phyloP scores from a whole-genome alignment of 2,113 vertebrate genomes.

The Holacanthus passer region DNA sequence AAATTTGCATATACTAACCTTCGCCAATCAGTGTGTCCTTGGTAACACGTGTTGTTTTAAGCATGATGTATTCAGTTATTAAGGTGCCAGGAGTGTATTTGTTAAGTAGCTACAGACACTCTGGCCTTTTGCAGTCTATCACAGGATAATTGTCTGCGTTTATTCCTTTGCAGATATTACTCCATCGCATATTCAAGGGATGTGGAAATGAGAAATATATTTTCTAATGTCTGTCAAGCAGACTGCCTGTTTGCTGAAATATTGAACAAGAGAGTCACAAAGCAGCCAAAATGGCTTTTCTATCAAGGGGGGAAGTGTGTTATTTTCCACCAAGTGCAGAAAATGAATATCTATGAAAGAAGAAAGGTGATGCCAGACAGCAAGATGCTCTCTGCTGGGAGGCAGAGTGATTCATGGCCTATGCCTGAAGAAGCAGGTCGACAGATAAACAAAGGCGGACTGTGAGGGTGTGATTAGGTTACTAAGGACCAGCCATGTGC shows the following conservation, averaged over 20 bases:
- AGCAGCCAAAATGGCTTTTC: constrained; percentile 46
- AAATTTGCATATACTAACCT: constrained; percentile 73
- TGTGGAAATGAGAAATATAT: constrained; percentile 11
- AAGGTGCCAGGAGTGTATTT: constrained; percentile 54
- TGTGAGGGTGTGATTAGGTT: constrained; percentile 54
- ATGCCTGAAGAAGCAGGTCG: constrained; percentile 45
- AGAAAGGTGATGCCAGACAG: constrained; percentile 61
- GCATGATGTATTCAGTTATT: constrained; percentile 54
- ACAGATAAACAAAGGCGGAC: constrained; percentile 62
- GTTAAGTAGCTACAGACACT: constrained; percentile 48
- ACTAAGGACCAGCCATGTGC: constrained; percentile 47
- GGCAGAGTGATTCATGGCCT: constrained; percentile 61
- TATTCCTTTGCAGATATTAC: constrained; percentile 39
- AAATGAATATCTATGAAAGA: constrained; percentile 66
- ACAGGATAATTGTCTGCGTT: constrained; percentile 45
- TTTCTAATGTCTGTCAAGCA: constrained; percentile 45
- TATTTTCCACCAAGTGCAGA: constrained; percentile 50
- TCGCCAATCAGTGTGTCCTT: constrained; percentile 73
- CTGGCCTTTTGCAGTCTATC: constrained; percentile 54
- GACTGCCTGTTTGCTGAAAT: constrained; percentile 54
- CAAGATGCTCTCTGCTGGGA: constrained; percentile 56
- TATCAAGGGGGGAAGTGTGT: constrained; percentile 28
- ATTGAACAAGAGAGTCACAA: constrained; percentile 47
- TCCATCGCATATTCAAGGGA: constrained; percentile 29
- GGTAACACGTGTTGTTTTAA: constrained; percentile 68